Percentiles rank a stretch among this genome's conserved stretches.
Conservation (phyloP, 37 sponge, comb jelly and placozoan species). For the Crambe crambe region DNA sequence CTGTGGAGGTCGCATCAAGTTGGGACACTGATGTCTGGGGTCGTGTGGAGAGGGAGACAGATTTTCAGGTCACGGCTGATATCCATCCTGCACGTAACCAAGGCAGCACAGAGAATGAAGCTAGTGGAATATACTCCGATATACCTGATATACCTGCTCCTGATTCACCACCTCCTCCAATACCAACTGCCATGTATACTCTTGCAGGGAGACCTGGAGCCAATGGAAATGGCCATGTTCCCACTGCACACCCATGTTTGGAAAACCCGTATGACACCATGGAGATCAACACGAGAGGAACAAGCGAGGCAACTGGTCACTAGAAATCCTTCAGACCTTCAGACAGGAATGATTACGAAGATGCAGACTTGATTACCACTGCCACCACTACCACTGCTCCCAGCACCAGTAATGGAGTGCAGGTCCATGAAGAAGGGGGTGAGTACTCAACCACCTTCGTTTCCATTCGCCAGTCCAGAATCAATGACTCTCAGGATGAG, state of each 20-base stretch:
- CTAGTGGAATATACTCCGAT: slow-evolving; percentile 26
- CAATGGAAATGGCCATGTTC: neutral
- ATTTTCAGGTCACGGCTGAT: neutral
- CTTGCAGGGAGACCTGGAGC: neutral
- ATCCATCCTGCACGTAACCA: neutral
- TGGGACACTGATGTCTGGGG: neutral
- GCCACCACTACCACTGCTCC: neutral
- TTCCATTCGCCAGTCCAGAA: slow-evolving; percentile 8
- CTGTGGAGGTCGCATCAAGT: neutral
- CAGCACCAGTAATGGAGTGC: neutral
- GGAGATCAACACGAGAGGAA: neutral
- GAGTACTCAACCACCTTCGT: neutral
- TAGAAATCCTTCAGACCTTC: too few species aligned
- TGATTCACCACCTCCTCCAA: too few species aligned
- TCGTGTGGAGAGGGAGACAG: neutral
- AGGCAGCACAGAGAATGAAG: neutral
- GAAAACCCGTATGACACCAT: slow-evolving; percentile 56
- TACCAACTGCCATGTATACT: neutral
- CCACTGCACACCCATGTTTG: slow-evolving; percentile 7
- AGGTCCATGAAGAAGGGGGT: neutral
- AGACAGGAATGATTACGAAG: neutral
- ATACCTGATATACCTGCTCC: slow-evolving; percentile 17
- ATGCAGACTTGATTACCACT: neutral
- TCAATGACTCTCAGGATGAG: slow-evolving; percentile 2
- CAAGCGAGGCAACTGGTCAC: too few species aligned